Evolutionary conservation across 2,888 invertebrate species (phyloP).

Genomic region (Theretra japonica): DNA sequence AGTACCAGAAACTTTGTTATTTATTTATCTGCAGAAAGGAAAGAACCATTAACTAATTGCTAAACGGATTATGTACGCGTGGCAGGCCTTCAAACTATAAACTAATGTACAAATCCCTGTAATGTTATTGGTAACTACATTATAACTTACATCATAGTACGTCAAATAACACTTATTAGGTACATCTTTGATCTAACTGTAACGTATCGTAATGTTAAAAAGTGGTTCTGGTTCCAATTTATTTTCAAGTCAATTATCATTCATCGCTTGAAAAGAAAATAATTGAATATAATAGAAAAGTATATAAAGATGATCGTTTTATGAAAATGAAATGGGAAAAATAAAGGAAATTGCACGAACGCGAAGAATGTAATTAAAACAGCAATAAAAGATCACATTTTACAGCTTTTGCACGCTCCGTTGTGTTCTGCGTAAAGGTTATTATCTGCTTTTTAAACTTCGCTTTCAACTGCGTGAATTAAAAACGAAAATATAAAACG

Average conservation of each 20-base stretch:
- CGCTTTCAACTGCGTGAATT: constrained; percentile 70
- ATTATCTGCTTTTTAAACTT: constrained; percentile 79
- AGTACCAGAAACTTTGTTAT: constrained; percentile 65
- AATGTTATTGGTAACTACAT: neutral
- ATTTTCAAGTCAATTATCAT: constrained; percentile 11
- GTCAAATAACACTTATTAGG: too few species aligned
- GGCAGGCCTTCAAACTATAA: constrained; percentile 41
- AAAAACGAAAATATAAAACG: constrained; percentile 76
- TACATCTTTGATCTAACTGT: too few species aligned
- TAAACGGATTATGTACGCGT: constrained; percentile 52
- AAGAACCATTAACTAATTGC: constrained; percentile 61
- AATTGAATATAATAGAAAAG: constrained; percentile 26
- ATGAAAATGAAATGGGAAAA: constrained; percentile 59
- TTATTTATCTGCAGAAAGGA: constrained; percentile 61
- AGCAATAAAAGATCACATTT: constrained; percentile 75
- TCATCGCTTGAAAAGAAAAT: constrained; percentile 24
- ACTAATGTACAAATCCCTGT: constrained; percentile 12
- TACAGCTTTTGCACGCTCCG: constrained; percentile 67
- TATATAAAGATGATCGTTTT: constrained; percentile 48
- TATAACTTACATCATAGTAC: neutral
- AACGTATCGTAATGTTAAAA: too few species aligned
- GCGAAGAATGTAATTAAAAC: constrained; percentile 78
- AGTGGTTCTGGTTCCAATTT: neutral
- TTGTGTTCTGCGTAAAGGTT: constrained; percentile 68
- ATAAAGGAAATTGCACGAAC: constrained; percentile 60